These are phyloP conservation scores for Tretioscincus oriximinensis DNA, from an alignment of 2,113 vertebrate species.

Conservation along the genomic window DNA sequence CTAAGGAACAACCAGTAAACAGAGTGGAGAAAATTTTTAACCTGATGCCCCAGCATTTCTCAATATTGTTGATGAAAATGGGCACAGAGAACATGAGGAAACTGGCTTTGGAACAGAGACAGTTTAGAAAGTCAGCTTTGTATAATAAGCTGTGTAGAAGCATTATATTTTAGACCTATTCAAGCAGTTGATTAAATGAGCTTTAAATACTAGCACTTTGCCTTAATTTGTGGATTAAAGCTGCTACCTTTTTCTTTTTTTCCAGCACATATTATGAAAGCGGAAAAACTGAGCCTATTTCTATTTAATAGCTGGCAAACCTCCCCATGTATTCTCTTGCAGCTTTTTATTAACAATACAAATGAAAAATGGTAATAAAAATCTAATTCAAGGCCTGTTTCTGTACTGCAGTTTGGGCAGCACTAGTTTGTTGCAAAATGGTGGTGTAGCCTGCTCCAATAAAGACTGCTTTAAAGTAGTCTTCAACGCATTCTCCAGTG, in stretches of 20 bases:
- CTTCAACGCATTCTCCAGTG: no score
- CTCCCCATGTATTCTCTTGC: no score
- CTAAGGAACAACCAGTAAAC: not conserved
- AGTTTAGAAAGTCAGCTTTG: not conserved
- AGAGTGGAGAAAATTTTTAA: not conserved
- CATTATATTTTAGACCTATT: not conserved
- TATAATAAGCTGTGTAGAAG: not conserved
- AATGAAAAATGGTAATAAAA: no score
- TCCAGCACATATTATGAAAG: not conserved
- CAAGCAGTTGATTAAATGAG: not conserved
- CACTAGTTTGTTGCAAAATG: no score
- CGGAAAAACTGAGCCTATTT: not conserved
- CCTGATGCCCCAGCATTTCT: not conserved
- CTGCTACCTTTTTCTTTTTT: not conserved
- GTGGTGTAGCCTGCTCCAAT: no score
- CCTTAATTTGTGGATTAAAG: not conserved
- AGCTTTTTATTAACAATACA: no score
- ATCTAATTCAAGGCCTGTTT: no score
- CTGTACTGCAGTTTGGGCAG: no score
- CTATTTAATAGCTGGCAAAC: not conserved
- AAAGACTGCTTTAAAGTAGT: no score
- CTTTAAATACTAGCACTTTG: not conserved
- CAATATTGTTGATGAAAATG: not conserved
- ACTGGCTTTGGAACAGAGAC: not conserved
- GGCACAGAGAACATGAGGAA: rapidly evolving